Evolutionary conservation across 1,140 invertebrate species (phyloP), one percentile per base, ranked within the genome.

Genomic region (Odontomachus brunneus): DNA sequence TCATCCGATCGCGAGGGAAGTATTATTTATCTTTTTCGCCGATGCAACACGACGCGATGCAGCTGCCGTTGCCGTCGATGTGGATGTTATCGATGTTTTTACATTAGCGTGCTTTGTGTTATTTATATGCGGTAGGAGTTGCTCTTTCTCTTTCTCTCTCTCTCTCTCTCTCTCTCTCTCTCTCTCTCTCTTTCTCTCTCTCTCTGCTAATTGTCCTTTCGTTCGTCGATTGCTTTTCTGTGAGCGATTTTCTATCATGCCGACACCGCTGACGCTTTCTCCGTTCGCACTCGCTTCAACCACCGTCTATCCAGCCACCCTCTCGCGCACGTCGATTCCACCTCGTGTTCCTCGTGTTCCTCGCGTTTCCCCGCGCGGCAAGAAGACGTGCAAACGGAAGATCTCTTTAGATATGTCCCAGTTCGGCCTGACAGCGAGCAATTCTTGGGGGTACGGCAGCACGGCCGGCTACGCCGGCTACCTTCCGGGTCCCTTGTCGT

Each of bases 381-480:
- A n/a, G n/a, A 7, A 60, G 24, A 3, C 26, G 78, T 82, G 57
- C 59, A 74, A 57, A 82, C 22, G 26, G 78, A 67, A 44, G 17
- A 44, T 86, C 63, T 86, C 81, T 60, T 62, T 93, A 97, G 97
- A 97, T 93, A 96, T 97, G 96, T 96, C 96, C 63, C 96, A 97
- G 93, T 97, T 97, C 90, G 96, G 97, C 55, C 92, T 97, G 92
- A 96, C 96, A 89, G 96, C 96, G 83, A 95, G 96, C 82, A 97
- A 97, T 91, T 96, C 96, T 3, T 98, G 97, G 97, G 97, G 97
- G 53, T 97, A 97, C 90, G 96, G 97, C 4, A 96, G 97, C n/a
- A 96, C 97, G 12, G 96, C 96, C 19, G 97, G 96, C 3, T 97
- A 97, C 91, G 97, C 97, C 0, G 96, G 97, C 0, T 98, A 97